Evolutionary conservation across 23 tunicate species (phyloP), one percentile per base, ranked within the genome.

Genomic region (Trididemnum clinides): DNA sequence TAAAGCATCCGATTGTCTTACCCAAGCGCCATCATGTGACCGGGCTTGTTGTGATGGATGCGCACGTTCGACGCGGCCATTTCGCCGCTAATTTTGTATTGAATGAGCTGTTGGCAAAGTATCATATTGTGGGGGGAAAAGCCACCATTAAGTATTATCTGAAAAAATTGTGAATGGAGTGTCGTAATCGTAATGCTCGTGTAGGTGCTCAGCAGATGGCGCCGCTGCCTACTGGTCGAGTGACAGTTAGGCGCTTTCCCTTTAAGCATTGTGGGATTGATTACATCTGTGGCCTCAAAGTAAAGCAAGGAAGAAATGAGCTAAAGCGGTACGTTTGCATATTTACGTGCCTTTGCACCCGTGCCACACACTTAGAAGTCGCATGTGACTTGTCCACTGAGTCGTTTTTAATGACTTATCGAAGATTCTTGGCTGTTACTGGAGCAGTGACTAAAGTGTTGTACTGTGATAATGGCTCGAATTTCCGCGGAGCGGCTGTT

Each of bases 251-350:
- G 66, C 25, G 66, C 22, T 59, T 59, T 59, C 66, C 25, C 22
- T 59, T 59, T 59, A 28, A 59, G 66, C 66, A 59, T n/a, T 59
- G 66, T n/a, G 25, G 66, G 25, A 59, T 59, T 19, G 66, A 59
- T 59, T 59, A 59, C 22, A 59, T 59, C 27, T 59, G 66, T 3
- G 66, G 66, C 66, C 66, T 59, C 20, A 59, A 59, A 59, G 66
- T 59, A 19, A 10, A 59, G 66, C 25, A 59, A n/a, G 66, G 66
- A 19, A 25, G 66, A 10, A 59, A 59, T 59, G 20, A 59, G 22
- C 25, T 59, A n/a, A 59, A 59, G 22, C 66, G 66, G 12, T 44
- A 10, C 15, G 10, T 15, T 15, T 44, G 54, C 54, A 44, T 44
- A 10, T 44, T 44, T 15, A 44, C 54, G 15, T 44, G 54, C 54